Evolutionary conservation across 1,140 invertebrate species (phyloP).

Genomic region (Tigriopus japonicus): DNA sequence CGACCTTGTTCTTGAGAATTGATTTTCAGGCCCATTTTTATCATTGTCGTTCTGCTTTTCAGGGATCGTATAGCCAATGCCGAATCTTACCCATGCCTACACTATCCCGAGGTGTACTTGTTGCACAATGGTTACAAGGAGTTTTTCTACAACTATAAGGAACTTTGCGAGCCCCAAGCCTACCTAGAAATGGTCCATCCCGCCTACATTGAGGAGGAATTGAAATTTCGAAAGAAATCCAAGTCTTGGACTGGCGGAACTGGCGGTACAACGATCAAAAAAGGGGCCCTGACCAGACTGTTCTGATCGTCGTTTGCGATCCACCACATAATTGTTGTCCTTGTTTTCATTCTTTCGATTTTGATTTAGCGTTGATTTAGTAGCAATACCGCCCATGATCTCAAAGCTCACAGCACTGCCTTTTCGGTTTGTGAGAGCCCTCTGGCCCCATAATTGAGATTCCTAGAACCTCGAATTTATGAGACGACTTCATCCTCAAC

Average conservation of each 20-base stretch:
- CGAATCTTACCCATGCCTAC: slow-evolving; percentile 61
- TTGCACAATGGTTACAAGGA: slow-evolving; percentile 82
- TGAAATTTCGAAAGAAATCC: slow-evolving; percentile 50
- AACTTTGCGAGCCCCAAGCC: slow-evolving; percentile 49
- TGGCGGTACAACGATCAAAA: neutral
- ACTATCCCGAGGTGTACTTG: slow-evolving; percentile 87
- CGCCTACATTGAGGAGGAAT: slow-evolving; percentile 45
- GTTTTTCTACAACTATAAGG: slow-evolving; percentile 53
- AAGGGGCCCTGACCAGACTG: no score
- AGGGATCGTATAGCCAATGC: slow-evolving; percentile 61
- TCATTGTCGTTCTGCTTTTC: slow-evolving; percentile 38
- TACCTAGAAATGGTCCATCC: slow-evolving; percentile 62
- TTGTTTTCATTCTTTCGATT: no score
- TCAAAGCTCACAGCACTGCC: no score
- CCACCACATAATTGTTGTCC: no score
- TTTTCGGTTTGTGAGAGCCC: no score
- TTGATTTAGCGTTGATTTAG: no score
- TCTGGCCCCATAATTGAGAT: no score
- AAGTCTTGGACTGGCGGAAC: slow-evolving; percentile 34
- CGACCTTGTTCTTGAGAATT: neutral
- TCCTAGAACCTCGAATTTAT: no score
- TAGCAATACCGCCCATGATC: no score
- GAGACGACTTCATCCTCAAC: no score
- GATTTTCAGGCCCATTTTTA: neutral
- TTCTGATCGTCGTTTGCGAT: no score